Percentiles rank a stretch among this genome's conserved stretches.
These are phyloP conservation scores for Phoxinus dragarum DNA, from an alignment of 2,797 vertebrate genomes.

Conservation along the genomic window DNA sequence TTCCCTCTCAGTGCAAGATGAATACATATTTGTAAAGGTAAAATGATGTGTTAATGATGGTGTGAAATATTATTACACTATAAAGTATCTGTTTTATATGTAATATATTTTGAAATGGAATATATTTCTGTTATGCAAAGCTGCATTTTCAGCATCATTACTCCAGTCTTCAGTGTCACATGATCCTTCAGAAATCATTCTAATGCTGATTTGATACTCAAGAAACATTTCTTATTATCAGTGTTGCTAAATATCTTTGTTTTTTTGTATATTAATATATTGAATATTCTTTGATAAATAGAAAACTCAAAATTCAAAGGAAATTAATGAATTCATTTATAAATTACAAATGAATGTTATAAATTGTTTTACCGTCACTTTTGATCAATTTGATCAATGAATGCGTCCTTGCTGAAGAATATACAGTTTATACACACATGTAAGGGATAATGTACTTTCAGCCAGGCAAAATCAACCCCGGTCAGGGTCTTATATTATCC, in stretches of 20 bases:
- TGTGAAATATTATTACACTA: not conserved
- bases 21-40: constrained; percentile 96
- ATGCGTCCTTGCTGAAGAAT: too few relatives aligned
- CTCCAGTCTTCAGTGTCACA: not conserved
- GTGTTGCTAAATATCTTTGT: not conserved
- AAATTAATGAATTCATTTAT: too few relatives aligned
- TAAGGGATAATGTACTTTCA: not conserved
- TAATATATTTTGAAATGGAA: not conserved
- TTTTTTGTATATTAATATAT: not conserved
- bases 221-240: not conserved
- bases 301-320: not conserved
- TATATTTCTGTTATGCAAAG: not conserved
- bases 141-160: not conserved
- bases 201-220: not conserved
- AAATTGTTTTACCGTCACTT: not conserved
- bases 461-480: not conserved
- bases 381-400: not conserved
- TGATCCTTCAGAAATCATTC: not conserved
- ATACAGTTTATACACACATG: not conserved
- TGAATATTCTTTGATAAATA: not conserved
- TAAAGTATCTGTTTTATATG: not conserved
- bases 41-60: constrained; percentile 14
- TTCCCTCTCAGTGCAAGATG: constrained; percentile 89
- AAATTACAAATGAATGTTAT: not conserved
- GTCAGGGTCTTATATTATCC: not conserved